Base-by-base conservation (phyloP, 2,888 invertebrate species). In the Tetropium fuscum region DNA sequence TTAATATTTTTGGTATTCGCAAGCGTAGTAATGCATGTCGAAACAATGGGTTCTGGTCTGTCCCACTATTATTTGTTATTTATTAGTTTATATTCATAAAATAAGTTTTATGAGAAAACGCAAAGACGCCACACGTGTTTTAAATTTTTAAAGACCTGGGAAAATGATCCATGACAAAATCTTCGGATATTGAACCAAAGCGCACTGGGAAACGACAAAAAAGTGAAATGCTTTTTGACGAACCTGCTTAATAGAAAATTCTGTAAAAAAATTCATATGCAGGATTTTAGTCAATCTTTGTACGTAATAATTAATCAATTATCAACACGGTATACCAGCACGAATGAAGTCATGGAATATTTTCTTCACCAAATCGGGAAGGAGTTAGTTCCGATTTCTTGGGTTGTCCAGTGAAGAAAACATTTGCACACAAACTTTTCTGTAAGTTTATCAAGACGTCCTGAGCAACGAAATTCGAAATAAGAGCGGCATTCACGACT, bases 401-500 rank as follows among this genome's bases (percentile, higher is more conserved):
- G n/a, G n/a, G n/a, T n/a, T 27, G 27, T 27, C 2, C 27, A 27
- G 27, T 3, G 27, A 27, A 27, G 27, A 27, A 27, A 27, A 27
- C 2, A 27, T 7, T 2, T 2, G 7, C 27, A 27, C 8, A 27
- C 2, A 27, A 27, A 27, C 27, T 27, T 27, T 27, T 27, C 27
- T 27, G 27, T n/a, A 2, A 27, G 27, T 27, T 27, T 27, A 27
- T 27, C 7, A 27, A 27, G 8, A 27, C 27, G 16, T 36, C 3
- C 16, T 36, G n/a, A 5, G 4, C 16, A 36, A 36, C 30, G 36
- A 36, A 36, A 16, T 16, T 36, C 36, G 36, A 36, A 13, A 36
- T 36, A 36, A 36, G 36, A 36, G n/a, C 16, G 16, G 36, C 16
- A 36, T 16, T 36, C 16, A 36, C 16, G 36, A 36, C 16, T 36